These are phyloP conservation scores for Martes martes DNA, from an alignment of 2,113 vertebrate genomes.

Conservation along the genomic window DNA sequence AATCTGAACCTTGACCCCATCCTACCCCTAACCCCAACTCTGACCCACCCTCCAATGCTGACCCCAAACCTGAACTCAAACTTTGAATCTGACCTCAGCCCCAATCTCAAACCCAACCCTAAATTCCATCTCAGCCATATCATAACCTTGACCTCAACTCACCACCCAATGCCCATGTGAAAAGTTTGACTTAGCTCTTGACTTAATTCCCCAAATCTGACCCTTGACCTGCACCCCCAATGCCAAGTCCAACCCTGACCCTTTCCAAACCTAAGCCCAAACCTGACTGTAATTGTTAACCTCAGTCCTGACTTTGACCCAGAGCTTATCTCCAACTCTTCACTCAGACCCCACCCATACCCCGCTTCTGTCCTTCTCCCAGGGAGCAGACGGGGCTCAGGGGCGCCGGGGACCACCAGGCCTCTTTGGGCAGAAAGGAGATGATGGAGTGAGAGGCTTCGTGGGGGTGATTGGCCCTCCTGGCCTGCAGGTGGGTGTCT, in stretches of 20 bases:
- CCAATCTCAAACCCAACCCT: neutral
- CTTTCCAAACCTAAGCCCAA: neutral
- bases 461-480: slow-evolving; percentile 86
- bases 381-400: slow-evolving; percentile 92
- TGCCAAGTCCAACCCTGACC: neutral
- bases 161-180: neutral
- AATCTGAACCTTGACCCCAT: neutral
- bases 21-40: too few species aligned
- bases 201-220: neutral
- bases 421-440: slow-evolving; percentile 92
- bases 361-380: neutral
- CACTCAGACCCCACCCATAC: neutral
- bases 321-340: neutral
- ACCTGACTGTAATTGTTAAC: neutral
- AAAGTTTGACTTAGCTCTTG: neutral
- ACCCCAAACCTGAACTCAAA: neutral
- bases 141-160: neutral
- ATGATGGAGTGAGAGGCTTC: slow-evolving; percentile 90
- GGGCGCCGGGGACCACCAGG: slow-evolving; percentile 92
- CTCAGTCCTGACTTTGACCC: neutral
- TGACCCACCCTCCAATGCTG: neutral
- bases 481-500: slow-evolving; percentile 88
- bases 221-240: neutral
- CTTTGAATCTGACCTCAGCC: neutral
- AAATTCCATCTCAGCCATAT: neutral